Conservation (phyloP, 2,113 vertebrate species). For the Platycercus adscitus region DNA sequence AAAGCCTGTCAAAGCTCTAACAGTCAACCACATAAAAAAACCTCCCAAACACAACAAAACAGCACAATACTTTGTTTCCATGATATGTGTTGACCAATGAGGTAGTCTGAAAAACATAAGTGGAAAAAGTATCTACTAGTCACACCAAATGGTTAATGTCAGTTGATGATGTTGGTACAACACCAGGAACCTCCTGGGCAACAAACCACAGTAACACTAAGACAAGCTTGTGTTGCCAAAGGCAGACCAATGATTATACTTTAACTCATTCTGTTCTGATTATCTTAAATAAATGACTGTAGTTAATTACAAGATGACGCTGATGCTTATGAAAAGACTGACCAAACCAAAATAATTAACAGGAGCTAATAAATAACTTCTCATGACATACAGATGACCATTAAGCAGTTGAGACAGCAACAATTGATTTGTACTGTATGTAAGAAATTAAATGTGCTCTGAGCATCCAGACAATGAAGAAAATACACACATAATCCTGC, state of each 20-base stretch:
- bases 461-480: background rate
- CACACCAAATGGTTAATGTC: background rate
- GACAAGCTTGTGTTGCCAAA: background rate
- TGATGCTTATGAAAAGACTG: background rate
- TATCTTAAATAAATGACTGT: background rate
- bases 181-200: background rate
- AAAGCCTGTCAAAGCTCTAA: background rate
- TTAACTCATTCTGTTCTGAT: background rate
- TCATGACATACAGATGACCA: background rate
- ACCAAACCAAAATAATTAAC: background rate
- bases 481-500: background rate
- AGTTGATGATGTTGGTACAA: background rate
- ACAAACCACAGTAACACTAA: background rate
- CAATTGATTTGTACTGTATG: background rate
- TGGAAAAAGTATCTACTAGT: background rate
- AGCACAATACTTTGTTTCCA: background rate
- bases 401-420: background rate
- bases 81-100: background rate
- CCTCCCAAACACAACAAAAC: background rate
- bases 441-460: background rate
- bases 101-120: background rate
- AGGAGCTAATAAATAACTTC: background rate
- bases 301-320: background rate
- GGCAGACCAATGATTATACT: background rate
- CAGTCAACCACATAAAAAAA: background rate